Base-by-base conservation (phyloP, 2,888 invertebrate species). In the Amphipoea oculea region DNA sequence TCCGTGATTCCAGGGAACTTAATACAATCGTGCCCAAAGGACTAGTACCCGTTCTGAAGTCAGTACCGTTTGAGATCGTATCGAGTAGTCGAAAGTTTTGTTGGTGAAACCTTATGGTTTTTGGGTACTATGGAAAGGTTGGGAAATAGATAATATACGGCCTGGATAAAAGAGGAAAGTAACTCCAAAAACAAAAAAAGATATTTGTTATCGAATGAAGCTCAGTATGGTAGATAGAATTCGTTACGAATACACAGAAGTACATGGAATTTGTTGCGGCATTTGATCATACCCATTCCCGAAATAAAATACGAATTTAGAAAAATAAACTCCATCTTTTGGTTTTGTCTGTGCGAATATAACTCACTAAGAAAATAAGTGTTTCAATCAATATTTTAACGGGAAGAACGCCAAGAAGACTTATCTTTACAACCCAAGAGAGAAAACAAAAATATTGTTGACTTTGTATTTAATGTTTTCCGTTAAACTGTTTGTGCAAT, bases 11-110 rank as follows among this genome's bases (percentile, higher is more conserved):
- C 66, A 63, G 60, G 70, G 36, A 73, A 65, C 71, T 77, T 82
- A 79, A 85, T 85, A 75, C 76, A 78, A 85, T 78, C 60, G 71
- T 36, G 23, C 79, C 88, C 85, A 36, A 29, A 78, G 82, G 86
- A 76, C n/a, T 62, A n/a, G 51, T n/a, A 73, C 45, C 36, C 54
- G 54, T 14, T 77, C 42, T 60, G 9, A 23, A 63, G 45, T 60
- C 66, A 57, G 57, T 57, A 40, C 2, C 36, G 4, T 48, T 86
- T 11, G 48, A 70, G 73, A 76, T 76, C 48, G 36, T 86, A 85
- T 83, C 76, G 29, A 23, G 62, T 1, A 60, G 54, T 12, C 23
- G 12, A 68, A 71, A 67, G 62, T 68, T 83, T 54, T 68, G 68
- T 73, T 36, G 40, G 73, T 14, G 51, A 62, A 70, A 45, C 36